These are phyloP conservation scores for Melitaea cinxia DNA, from an alignment of 1,140 invertebrate genomes.

Conservation along the genomic window DNA sequence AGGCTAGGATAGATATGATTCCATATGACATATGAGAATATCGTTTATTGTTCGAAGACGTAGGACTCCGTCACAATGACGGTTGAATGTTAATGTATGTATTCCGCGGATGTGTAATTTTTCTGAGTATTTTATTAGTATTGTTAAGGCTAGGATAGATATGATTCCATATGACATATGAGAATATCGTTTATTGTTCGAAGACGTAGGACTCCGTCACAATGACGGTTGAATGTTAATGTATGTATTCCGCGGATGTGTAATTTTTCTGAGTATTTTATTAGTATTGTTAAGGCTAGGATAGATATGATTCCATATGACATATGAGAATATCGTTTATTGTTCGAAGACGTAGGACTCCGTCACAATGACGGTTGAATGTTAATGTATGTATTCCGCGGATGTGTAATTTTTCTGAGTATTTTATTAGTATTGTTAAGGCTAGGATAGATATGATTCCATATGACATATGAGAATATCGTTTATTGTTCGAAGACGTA, in stretches of 20 bases:
- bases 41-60: slow-evolving; percentile 13
- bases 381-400: background rate
- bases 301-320: too few relatives aligned
- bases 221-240: slow-evolving; percentile 6
- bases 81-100: slow-evolving; percentile 1
- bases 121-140: background rate
- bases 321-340: slow-evolving; percentile 25
- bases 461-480: too few relatives aligned
- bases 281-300: background rate
- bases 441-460: too few relatives aligned
- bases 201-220: background rate
- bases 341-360: slow-evolving; percentile 6
- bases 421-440: background rate
- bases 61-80: background rate
- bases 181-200: slow-evolving; percentile 21
- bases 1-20: too few relatives aligned
- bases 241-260: background rate
- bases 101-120: background rate
- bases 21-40: slow-evolving; percentile 28
- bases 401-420: background rate
- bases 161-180: too few relatives aligned
- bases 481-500: too few relatives aligned
- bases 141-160: too few relatives aligned
- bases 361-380: background rate
- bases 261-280: background rate